Base-by-base conservation (phyloP, 2,797 vertebrate genomes). In the Sebastes cheni region DNA sequence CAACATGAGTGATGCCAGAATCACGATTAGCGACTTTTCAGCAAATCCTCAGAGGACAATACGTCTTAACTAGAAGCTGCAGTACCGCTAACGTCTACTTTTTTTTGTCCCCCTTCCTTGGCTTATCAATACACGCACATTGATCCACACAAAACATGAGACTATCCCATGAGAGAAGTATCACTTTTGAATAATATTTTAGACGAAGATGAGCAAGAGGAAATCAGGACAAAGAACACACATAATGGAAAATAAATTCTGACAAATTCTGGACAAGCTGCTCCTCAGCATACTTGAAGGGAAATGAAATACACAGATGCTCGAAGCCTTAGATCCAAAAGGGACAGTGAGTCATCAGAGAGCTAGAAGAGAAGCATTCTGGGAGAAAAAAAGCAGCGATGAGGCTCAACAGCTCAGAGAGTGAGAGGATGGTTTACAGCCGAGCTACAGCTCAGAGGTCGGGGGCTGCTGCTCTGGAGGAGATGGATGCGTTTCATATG, bases 241-340 rank as follows among this genome's bases (percentile, higher is more conserved):
- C 42, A 20, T 46, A 18, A 50, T 46, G 34, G 25, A 68, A 75
- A 75, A 25, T 46, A 11, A 36, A 69, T 80, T 74, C 50, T 46
- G 64, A 39, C 34, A 25, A 39, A 65, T 67, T 55, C 50, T 68
- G 67, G 58, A 73, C 34, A 75, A 36, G 82, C 75, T 80, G 56
- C 71, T 72, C 20, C 10, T 32, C 42, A 67, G 77, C 61, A 58
- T 69, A 76, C 39, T 78, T 62, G 59, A 27, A 60, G 75, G 80
- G 46, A 85, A 56, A 89, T 79, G 27, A 83, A 81, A 87, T 59
- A 20, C 61, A 77, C 80, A 86, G 75, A 92, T 81, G 84, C 72
- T 89, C 56, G n/a, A 62, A 79, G 68, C 16, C 22, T 75, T 69
- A 25, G 34, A 71, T 50, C 70, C 25, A 16, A 85, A 68, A 76